Base-by-base conservation (phyloP, 2,797 vertebrate species). In the Schizopygopsis pylzovi region DNA sequence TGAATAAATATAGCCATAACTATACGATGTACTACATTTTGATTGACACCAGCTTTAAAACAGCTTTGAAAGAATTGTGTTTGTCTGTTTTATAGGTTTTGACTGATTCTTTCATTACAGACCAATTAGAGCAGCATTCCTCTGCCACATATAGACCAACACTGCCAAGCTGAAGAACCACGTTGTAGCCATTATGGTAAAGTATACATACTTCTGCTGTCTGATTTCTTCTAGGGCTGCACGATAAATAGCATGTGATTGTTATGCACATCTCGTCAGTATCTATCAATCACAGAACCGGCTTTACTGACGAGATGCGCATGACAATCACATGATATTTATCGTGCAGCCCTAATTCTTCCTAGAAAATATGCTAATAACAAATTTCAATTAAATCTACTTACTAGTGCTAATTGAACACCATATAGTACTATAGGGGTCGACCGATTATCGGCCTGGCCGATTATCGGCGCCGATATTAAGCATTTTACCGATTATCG, bases 101-200 rank as follows among this genome's bases (percentile, higher is more conserved):
- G 20, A 22, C 28, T 6, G 28, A 10, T 84, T 37, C 20, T 88
- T 77, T 73, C 6, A 10, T 28, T 67, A 28, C 89, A 88, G 89
- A 83, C 75, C 39, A 25, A 49, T 67, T 4, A 41, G 45, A 76
- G 33, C 63, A 85, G 76, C 84, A 4, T 67, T 78, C 22, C 43
- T 79, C 68, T 54, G 37, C 67, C 68, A 61, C 68, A 65, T 70
- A 2, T 7, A 80, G 61, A 85, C 68, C 28, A 83, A 78, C 56
- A 43, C 81, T 81, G 83, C 76, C 80, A 81, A 83, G 65, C 82
- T 82, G 84, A 88, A 87, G 82, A 59, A 67, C 70, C 20, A 56
- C 52, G 45, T 86, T 25, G 4, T 80, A 82, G 13, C 73, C 67
- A 41, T 39, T 59, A 90, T 90, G 89, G 89, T 90, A 90, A 85